A percentile compares a stretch with the other conserved stretches of the same genome.
phyloP scores from a whole-genome alignment of 2,113 vertebrate species.

The Tupaia chinensis region DNA sequence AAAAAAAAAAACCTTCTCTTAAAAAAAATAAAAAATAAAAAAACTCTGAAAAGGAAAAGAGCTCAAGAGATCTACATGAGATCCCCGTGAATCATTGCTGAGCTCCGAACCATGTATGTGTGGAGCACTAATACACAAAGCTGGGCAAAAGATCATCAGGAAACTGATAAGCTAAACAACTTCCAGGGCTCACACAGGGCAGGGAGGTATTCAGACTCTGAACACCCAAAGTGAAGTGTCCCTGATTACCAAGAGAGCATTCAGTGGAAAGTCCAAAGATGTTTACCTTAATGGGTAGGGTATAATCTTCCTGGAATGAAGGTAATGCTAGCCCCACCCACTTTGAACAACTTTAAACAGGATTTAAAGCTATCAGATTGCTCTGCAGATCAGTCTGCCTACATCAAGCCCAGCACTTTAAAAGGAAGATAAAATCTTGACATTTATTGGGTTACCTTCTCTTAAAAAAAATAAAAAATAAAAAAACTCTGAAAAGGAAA shows the following conservation, averaged over 20 bases:
- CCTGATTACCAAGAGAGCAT: background rate
- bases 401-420: background rate
- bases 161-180: too few relatives aligned
- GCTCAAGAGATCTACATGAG: background rate
- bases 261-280: background rate
- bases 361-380: background rate
- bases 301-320: background rate
- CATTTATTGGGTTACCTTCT: too few relatives aligned
- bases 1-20: too few relatives aligned
- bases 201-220: background rate
- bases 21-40: too few relatives aligned
- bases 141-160: background rate
- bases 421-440: conserved; percentile 21
- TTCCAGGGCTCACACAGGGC: background rate
- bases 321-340: background rate
- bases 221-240: background rate
- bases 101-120: too few relatives aligned
- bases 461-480: too few relatives aligned
- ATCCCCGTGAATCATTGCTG: background rate
- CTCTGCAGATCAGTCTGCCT: background rate
- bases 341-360: background rate
- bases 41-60: background rate
- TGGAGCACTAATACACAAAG: background rate
- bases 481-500: background rate
- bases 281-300: background rate